phyloP scores from a whole-genome alignment of 2,113 vertebrate species.

The Uropsilus gracilis region DNA sequence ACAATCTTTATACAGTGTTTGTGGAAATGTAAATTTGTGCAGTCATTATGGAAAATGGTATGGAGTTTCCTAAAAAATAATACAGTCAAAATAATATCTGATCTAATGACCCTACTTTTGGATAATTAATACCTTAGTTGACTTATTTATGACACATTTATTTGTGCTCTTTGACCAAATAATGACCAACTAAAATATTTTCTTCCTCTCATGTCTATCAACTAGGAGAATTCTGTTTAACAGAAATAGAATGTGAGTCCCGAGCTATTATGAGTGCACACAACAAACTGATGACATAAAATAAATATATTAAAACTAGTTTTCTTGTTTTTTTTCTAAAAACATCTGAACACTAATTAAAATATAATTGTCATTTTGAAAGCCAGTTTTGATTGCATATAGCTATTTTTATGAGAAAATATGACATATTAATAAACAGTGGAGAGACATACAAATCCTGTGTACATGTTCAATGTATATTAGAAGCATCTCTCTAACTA shows the following conservation, averaged over 20 bases:
- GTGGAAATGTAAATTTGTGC: too few species aligned
- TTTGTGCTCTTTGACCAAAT: too few species aligned
- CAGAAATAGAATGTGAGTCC: not conserved
- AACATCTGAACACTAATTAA: conserved; percentile 14
- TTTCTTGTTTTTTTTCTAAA: conserved; percentile 26
- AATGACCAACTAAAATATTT: too few species aligned
- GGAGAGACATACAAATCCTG: not conserved
- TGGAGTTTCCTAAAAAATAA: too few species aligned
- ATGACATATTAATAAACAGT: not conserved
- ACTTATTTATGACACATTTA: too few species aligned
- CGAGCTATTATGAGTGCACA: not conserved
- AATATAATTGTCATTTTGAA: not conserved
- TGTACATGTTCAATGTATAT: not conserved
- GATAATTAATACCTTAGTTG: too few species aligned
- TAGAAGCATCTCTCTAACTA: not conserved
- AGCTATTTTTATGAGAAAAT: conserved; percentile 30
- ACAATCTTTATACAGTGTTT: too few species aligned
- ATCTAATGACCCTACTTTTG: too few species aligned
- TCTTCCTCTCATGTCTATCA: not conserved
- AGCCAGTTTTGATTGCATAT: not conserved
- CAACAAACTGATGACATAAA: not conserved
- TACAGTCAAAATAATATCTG: too few species aligned
- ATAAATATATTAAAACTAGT: conserved; percentile 1
- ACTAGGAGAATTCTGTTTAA: not conserved
- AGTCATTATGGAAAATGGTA: too few species aligned